Evolutionary conservation across 2,888 invertebrate genomes (phyloP).

Genomic region (Poecilobothrus nobilitatus): DNA sequence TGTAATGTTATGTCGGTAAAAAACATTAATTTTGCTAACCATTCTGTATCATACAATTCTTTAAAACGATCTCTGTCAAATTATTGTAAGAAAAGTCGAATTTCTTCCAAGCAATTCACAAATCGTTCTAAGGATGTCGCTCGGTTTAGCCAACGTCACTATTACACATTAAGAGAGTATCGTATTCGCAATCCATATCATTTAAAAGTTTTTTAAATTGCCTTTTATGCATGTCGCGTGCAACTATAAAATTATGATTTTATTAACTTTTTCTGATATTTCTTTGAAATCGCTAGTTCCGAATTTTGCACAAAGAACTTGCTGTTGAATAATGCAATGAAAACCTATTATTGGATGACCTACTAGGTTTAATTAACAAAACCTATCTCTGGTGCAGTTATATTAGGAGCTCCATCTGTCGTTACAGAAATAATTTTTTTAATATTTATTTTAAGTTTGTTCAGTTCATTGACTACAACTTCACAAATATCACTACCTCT

Average conservation of each 20-base stretch:
- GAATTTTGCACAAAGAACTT: neutral
- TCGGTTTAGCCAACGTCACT: neutral
- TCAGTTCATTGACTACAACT: neutral
- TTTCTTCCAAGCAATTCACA: neutral
- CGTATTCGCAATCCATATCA: constrained; percentile 12
- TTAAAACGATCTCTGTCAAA: neutral
- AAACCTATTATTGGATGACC: neutral
- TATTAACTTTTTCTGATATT: constrained; percentile 8
- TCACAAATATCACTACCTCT: neutral
- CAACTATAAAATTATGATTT: constrained; percentile 15
- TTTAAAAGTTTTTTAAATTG: constrained; percentile 15
- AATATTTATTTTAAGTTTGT: neutral
- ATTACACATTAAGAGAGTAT: neutral
- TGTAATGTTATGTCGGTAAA: constrained; percentile 17
- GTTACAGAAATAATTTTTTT: constrained; percentile 22
- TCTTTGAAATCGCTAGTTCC: constrained; percentile 16
- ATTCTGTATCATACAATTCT: constrained; percentile 13
- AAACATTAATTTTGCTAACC: constrained; percentile 17
- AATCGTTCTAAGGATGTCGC: neutral
- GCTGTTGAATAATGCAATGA: constrained; percentile 7
- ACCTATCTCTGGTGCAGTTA: constrained; percentile 24
- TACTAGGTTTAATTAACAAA: constrained; percentile 19
- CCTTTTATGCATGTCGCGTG: constrained; percentile 13
- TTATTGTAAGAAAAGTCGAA: neutral
- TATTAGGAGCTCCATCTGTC: constrained; percentile 27